phyloP scores from a whole-genome alignment of 2,797 vertebrate genomes.

The Clarias platycephalus region DNA sequence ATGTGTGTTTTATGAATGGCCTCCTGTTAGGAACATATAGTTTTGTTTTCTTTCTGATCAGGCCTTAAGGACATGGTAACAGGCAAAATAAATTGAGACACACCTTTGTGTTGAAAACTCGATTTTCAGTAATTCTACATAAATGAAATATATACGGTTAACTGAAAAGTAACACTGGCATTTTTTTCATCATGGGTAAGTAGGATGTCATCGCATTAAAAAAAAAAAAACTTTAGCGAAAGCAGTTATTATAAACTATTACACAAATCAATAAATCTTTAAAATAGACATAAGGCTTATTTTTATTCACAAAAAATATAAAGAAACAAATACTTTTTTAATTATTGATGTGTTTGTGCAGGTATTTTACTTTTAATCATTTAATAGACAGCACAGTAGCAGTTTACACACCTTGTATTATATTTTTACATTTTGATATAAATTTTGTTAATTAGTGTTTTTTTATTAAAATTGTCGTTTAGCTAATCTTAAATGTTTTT shows the following conservation, averaged over 20 bases:
- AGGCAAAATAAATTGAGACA: not conserved
- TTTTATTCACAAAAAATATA: not conserved
- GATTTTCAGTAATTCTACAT: not conserved
- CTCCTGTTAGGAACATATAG: constrained; percentile 66
- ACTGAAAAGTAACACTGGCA: not conserved
- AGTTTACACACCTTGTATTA: not conserved
- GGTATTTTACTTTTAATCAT: not conserved
- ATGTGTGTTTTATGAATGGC: constrained; percentile 73
- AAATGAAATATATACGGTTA: not conserved
- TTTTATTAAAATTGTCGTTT: not conserved
- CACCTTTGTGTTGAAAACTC: not conserved
- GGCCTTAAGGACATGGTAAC: constrained; percentile 45
- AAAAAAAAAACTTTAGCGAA: not conserved
- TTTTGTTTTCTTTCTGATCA: constrained; percentile 48
- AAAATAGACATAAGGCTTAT: not conserved
- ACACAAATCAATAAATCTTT: not conserved
- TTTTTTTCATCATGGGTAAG: not conserved
- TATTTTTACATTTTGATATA: not conserved
- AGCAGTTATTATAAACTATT: not conserved
- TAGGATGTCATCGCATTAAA: not conserved
- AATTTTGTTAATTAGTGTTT: not conserved
- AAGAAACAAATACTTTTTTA: not conserved
- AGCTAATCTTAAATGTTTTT: not conserved
- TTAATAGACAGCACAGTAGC: not conserved
- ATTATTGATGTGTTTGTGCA: not conserved